Base-by-base conservation (phyloP, 1,140 invertebrate genomes). In the Oedothorax gibbosus region DNA sequence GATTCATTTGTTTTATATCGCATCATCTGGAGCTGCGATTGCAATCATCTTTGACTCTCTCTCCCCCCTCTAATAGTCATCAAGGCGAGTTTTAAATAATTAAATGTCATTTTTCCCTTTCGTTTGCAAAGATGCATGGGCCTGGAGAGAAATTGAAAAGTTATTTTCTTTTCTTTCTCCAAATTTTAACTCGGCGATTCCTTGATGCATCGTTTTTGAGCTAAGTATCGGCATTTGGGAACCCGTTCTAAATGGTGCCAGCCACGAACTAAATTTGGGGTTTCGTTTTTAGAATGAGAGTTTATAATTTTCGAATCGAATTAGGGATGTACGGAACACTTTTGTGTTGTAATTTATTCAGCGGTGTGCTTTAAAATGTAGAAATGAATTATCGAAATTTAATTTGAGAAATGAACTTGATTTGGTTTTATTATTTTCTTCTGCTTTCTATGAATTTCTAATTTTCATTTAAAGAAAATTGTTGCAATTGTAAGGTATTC, bases 71-170 rank as follows among this genome's bases (percentile, higher is more conserved):
- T 82, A 82, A 82, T 82, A 60, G 80, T 82, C 80, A 82, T 82
- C 80, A 73, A 73, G 62, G 65, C 53, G 56, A 60, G 80, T 60
- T 73, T 82, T 82, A 82, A 82, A 82, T 82, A 82, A 82, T 82
- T 82, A 82, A 82, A 82, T 82, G 80, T 82, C 80, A 82, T 82
- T 82, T 82, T 65, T 65, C 60, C 68, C 80, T 65, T 82, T 64
- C 69, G 53, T 65, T 53, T 71, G 57, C 49, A 79, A 64, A 80
- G 78, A 80, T 71, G 78, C 62, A 80, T 80, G 65, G 56, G 64
- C 51, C 9, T 50, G 64, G 64, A 60, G 62, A 69, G 66, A 81
- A 71, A 81, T 71, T 56, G 65, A 71, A 71, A 81, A 81, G 66
- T 71, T 81, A 68, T 68, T 79, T 68, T 68, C 64, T 81, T 77